phyloP scores from a whole-genome alignment of 53 echinoderm and acorn worm species.

The Temnopleurus reevesii region DNA sequence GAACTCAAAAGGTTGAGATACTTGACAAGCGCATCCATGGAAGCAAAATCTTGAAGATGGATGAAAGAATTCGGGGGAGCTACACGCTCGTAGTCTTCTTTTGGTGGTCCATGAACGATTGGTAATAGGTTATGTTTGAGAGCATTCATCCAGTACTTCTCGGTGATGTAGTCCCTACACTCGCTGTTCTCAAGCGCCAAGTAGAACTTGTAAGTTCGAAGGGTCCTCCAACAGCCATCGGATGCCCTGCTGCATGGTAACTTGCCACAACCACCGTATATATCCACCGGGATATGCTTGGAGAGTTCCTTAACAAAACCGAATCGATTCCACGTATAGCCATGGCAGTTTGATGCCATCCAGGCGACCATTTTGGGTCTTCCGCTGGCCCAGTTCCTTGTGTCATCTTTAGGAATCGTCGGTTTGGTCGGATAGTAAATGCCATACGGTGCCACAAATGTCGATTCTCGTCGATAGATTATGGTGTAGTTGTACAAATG shows the following conservation, averaged over 20 bases:
- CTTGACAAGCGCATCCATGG: neutral
- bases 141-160: constrained; percentile 69
- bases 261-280: constrained; percentile 59
- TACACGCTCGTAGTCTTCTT: constrained; percentile 24
- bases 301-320: constrained; percentile 56
- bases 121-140: constrained; percentile 55
- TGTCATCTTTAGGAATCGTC: neutral
- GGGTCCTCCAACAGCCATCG: constrained; percentile 33
- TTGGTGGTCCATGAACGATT: constrained; percentile 42
- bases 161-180: constrained; percentile 73
- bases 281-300: constrained; percentile 30
- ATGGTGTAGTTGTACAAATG: no score
- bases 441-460: no score
- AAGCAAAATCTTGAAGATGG: constrained; percentile 61
- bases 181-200: constrained; percentile 66
- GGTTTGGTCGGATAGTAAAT: no score
- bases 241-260: neutral
- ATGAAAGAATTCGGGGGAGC: constrained; percentile 71
- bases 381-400: constrained; percentile 53
- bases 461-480: no score
- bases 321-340: constrained; percentile 52
- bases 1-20: neutral
- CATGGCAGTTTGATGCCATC: constrained; percentile 65
- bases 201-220: constrained; percentile 65
- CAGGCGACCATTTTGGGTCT: constrained; percentile 59